These are phyloP conservation scores for Dryas iulia DNA, from an alignment of 1,140 invertebrate genomes.

Conservation along the genomic window DNA sequence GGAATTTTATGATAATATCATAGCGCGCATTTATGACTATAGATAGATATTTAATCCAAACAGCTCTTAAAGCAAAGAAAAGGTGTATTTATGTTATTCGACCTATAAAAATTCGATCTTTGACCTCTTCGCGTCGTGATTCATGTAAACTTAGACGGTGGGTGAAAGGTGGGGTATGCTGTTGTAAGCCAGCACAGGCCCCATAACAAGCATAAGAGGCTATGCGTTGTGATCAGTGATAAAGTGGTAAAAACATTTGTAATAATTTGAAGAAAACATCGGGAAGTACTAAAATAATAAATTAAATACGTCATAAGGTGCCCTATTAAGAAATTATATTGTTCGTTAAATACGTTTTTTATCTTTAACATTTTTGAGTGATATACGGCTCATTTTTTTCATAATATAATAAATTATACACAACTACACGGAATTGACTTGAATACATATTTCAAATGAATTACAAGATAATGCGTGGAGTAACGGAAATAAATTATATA, in stretches of 20 bases:
- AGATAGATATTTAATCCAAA: neutral
- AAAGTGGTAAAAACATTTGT: neutral
- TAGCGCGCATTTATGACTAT: too few species aligned
- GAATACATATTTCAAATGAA: neutral
- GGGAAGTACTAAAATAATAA: neutral
- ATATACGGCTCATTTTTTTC: too few species aligned
- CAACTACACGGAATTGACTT: neutral
- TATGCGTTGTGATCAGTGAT: neutral
- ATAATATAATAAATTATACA: too few species aligned
- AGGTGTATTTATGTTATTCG: constrained; percentile 19
- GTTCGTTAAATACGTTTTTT: too few species aligned
- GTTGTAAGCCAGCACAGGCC: neutral
- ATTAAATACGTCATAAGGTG: too few species aligned
- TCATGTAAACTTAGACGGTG: constrained; percentile 54
- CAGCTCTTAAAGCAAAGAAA: neutral
- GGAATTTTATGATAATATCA: too few species aligned
- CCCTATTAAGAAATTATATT: too few species aligned
- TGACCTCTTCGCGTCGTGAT: constrained; percentile 57
- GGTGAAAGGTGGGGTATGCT: constrained; percentile 57
- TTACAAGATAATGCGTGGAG: neutral
- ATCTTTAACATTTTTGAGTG: too few species aligned
- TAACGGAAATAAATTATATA: neutral
- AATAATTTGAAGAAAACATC: too few species aligned
- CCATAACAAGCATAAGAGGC: neutral
- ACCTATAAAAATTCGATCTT: constrained; percentile 50